Conservation (phyloP, 2,113 vertebrate species). For the Craseonycteris thonglongyai region DNA sequence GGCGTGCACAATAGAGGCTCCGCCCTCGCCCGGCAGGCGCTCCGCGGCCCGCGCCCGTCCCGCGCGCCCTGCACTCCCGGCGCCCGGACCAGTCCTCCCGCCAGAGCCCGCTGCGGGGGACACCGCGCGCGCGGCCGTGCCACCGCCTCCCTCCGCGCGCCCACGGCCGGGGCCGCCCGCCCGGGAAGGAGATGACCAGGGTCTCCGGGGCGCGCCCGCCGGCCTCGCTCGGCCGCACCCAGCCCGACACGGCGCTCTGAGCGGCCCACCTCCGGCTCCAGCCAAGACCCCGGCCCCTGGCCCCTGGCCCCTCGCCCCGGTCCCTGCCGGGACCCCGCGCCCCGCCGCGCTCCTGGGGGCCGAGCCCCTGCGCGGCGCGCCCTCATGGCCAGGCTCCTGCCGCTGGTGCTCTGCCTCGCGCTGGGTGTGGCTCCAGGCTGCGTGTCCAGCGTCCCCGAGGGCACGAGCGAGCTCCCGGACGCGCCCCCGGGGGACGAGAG, state of each 20-base stretch:
- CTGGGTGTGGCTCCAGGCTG: slow-evolving; percentile 17
- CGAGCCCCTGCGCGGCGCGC: background rate
- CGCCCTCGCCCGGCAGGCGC: slow-evolving; percentile 51
- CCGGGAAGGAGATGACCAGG: slow-evolving; percentile 67
- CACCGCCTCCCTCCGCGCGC: background rate
- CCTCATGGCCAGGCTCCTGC: slow-evolving; percentile 61
- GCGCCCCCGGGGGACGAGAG: slow-evolving; percentile 45
- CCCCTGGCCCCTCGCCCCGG: background rate
- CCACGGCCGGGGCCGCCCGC: slow-evolving; percentile 21
- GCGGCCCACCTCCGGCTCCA: background rate
- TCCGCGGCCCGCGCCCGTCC: background rate
- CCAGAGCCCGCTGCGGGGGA: background rate
- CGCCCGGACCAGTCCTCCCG: background rate
- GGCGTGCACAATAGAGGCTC: slow-evolving; percentile 70
- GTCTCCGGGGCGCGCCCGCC: background rate
- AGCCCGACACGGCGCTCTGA: background rate
- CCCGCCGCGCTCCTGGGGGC: background rate
- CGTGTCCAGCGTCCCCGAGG: background rate
- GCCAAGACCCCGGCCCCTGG: background rate
- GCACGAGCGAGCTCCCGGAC: background rate
- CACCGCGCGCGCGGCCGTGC: background rate
- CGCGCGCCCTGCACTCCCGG: background rate
- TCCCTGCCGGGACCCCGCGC: background rate
- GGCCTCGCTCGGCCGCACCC: slow-evolving; percentile 25
- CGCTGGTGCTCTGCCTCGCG: slow-evolving; percentile 34